Evolutionary conservation across 2,888 invertebrate genomes (phyloP), one percentile per base, ranked within the genome.

Genomic region (Drosophila greeni): DNA sequence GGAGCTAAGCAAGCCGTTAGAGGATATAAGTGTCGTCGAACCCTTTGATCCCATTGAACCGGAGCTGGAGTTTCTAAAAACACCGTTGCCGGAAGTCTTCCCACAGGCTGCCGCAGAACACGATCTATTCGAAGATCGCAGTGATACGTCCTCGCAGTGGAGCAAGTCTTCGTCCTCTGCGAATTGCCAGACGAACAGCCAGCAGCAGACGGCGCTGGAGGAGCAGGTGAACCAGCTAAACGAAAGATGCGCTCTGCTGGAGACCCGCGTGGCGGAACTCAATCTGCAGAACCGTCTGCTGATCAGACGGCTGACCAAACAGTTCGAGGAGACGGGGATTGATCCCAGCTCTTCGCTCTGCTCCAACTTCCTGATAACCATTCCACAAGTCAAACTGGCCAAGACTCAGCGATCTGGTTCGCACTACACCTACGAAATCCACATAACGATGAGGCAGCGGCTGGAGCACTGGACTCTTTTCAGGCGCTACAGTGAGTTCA

Each of bases 391-490:
- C 0, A 86, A 87, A 18, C 77, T 88, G 0, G 60, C 85, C 2
- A 86, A 86, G 31, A 60, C 84, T 0, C 75, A 71, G 5, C 75
- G 77, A 7, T 70, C 83, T 8, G 52, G 72, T 11, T 72, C 84
- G 11, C 87, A 86, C 66, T 87, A 88, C 59, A 82, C 86, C 1
- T 89, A 89, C 39, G 87, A 89, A 57, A 82, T 89, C 20, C 87
- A 89, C 58, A 76, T 88, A n/a, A 88, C 86, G 2, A 87, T 88
- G 85, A 84, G 86, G 1, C 84, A 87, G 60, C 81, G 86, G 3
- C 59, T 94, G 81, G 96, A 96, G 73, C 97, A 98, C 87, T 98
- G 98, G 98, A 97, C 96, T 85, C 93, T 98, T n/a, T 97, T 97
- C 87, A 92, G 97, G 75, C 92, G 98, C 84, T 98, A 98, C 86